phyloP scores from a whole-genome alignment of 1,140 invertebrate genomes.

The Leptinotarsa lineolata region DNA sequence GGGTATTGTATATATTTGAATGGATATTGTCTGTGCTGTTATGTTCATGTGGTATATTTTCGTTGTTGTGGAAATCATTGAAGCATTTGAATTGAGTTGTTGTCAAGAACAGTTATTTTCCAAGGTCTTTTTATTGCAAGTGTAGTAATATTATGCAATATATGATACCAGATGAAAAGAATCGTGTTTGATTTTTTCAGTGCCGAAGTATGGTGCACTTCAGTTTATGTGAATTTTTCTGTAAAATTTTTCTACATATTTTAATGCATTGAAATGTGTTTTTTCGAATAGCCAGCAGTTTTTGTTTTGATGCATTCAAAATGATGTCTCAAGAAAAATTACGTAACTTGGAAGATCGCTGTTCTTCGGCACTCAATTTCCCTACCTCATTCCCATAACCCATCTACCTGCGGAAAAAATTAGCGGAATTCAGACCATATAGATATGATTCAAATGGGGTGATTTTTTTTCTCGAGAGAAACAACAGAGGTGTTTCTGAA shows the following conservation, averaged over 20 bases:
- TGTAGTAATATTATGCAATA: conserved; percentile 49
- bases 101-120: conserved; percentile 58
- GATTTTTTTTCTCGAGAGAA: no score
- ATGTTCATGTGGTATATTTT: conserved; percentile 8
- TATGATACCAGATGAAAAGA: conserved; percentile 49
- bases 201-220: conserved; percentile 58
- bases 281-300: neutral
- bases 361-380: conserved; percentile 74
- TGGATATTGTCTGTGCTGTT: neutral
- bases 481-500: no score
- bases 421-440: no score
- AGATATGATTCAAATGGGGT: no score
- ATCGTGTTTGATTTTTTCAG: conserved; percentile 47
- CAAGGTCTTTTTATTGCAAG: conserved; percentile 48
- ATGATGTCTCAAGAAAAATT: conserved; percentile 51
- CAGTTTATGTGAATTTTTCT: conserved; percentile 56
- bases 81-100: conserved; percentile 41
- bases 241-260: conserved; percentile 35
- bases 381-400: conserved; percentile 2
- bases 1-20: conserved; percentile 11
- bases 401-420: no score
- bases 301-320: conserved; percentile 47
- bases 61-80: conserved; percentile 15
- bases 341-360: conserved; percentile 65
- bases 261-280: conserved; percentile 48